Evolutionary conservation across 1,140 invertebrate species (phyloP).

Genomic region (Samia ricini): DNA sequence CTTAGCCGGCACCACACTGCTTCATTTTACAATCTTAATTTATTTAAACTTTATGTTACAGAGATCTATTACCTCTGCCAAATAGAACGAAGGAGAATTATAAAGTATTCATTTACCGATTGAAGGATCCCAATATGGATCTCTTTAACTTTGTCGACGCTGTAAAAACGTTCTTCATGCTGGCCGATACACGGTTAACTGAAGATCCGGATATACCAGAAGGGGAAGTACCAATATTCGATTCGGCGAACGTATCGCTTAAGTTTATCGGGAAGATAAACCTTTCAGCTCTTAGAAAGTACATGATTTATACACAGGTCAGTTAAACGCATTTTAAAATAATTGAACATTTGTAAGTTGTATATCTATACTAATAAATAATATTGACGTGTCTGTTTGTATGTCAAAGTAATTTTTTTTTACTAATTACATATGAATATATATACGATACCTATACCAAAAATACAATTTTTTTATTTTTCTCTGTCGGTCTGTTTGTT

Average conservation of each 20-base stretch:
- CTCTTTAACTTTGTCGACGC: slow-evolving; percentile 83
- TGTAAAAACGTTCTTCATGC: slow-evolving; percentile 84
- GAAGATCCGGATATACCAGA: slow-evolving; percentile 76
- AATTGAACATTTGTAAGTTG: too few species aligned
- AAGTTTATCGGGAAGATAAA: slow-evolving; percentile 81
- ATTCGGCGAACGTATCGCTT: slow-evolving; percentile 80
- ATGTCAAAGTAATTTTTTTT: too few species aligned
- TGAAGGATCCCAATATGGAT: slow-evolving; percentile 79
- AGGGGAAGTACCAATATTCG: slow-evolving; percentile 85
- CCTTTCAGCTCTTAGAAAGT: slow-evolving; percentile 80
- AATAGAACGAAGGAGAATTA: slow-evolving; percentile 78
- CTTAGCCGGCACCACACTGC: too few species aligned
- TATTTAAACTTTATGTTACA: slow-evolving; percentile 47
- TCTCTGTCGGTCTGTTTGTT: too few species aligned
- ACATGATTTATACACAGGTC: slow-evolving; percentile 83
- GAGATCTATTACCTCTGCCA: slow-evolving; percentile 80
- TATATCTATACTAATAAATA: too few species aligned
- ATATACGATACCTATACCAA: too few species aligned
- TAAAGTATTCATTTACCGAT: slow-evolving; percentile 79
- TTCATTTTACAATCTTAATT: neutral
- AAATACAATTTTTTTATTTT: too few species aligned
- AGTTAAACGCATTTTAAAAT: neutral
- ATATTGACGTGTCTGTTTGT: too few species aligned
- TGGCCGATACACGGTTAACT: slow-evolving; percentile 82
- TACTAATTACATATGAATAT: too few species aligned